Evolutionary conservation across 2,888 invertebrate species (phyloP).

Genomic region (Oscheius sp.): DNA sequence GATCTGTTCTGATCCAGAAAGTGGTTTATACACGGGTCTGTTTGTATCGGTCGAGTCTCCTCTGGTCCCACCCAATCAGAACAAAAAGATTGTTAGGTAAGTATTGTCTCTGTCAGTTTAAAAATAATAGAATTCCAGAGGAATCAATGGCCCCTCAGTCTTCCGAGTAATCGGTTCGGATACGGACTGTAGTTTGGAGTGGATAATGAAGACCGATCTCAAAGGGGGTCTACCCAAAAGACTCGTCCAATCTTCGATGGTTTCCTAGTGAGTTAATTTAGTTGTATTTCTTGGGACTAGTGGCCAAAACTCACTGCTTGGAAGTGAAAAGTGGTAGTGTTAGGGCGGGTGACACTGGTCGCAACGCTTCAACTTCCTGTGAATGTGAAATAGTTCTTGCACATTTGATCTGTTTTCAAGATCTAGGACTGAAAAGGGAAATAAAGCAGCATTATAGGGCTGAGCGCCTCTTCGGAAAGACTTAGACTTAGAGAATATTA

Average conservation of each 20-base stretch:
- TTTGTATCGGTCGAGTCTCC: constrained; percentile 55
- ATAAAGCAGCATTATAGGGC: too few species aligned
- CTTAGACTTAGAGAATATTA: too few species aligned
- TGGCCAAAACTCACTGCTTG: constrained; percentile 13
- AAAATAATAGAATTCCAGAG: constrained; percentile 34
- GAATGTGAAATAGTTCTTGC: too few species aligned
- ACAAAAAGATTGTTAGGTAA: constrained; percentile 46
- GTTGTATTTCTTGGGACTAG: constrained; percentile 49
- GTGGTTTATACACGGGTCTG: constrained; percentile 41
- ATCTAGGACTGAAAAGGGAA: too few species aligned
- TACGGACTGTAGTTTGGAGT: constrained; percentile 42
- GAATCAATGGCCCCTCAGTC: constrained; percentile 53
- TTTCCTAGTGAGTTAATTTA: neutral
- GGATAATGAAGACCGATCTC: constrained; percentile 58
- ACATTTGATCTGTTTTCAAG: too few species aligned
- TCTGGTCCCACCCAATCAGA: constrained; percentile 44
- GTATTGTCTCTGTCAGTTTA: neutral
- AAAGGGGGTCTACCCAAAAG: constrained; percentile 51
- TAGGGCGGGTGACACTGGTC: too few species aligned
- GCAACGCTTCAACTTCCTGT: too few species aligned
- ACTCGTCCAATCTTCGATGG: constrained; percentile 52
- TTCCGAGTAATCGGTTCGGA: constrained; percentile 41
- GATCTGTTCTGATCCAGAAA: constrained; percentile 37
- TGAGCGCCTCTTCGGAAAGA: too few species aligned
- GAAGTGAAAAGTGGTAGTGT: too few species aligned